Percentiles rank a stretch among this genome's conserved stretches.
phyloP scores from a whole-genome alignment of 2,797 vertebrate species.

The Poecile montanus region DNA sequence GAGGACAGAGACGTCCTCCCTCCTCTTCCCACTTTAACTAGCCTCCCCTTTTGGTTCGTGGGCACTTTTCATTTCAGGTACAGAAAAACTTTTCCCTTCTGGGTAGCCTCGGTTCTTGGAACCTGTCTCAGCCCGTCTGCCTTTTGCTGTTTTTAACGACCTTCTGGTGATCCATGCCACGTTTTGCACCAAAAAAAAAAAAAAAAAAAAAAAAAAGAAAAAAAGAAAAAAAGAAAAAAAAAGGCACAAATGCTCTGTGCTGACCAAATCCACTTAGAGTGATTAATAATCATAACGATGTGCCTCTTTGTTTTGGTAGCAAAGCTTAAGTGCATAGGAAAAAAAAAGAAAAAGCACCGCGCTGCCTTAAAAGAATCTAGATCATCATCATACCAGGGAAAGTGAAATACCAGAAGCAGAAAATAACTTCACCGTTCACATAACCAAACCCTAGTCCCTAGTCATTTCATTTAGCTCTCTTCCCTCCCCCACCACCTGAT shows the following conservation, averaged over 20 bases:
- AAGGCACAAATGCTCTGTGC: not conserved
- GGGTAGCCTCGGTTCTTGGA: conserved; percentile 48
- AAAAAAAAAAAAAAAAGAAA: not conserved
- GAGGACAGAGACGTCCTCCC: not conserved
- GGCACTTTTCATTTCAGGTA: conserved; percentile 43
- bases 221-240: not conserved
- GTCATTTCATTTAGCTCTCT: conserved; percentile 26
- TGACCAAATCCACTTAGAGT: not conserved
- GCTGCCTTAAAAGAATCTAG: conserved; percentile 57
- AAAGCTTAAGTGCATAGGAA: not conserved
- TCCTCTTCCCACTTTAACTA: not conserved
- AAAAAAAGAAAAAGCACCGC: not conserved
- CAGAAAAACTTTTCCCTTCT: conserved; percentile 26
- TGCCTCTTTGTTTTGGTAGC: conserved; percentile 36
- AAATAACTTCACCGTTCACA: conserved; percentile 41
- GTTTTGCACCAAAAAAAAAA: not conserved
- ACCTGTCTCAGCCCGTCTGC: conserved; percentile 53
- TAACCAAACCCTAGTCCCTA: conserved; percentile 50
- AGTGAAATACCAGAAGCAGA: conserved; percentile 77
- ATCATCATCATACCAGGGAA: conserved; percentile 53
- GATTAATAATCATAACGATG: not conserved
- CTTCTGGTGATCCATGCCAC: conserved; percentile 34
- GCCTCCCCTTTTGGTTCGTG: not conserved
- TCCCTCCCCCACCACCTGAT: conserved; percentile 48
- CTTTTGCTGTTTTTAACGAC: conserved; percentile 38